These are phyloP conservation scores for Alcis repandata DNA, from an alignment of 2,888 invertebrate species.

Conservation along the genomic window DNA sequence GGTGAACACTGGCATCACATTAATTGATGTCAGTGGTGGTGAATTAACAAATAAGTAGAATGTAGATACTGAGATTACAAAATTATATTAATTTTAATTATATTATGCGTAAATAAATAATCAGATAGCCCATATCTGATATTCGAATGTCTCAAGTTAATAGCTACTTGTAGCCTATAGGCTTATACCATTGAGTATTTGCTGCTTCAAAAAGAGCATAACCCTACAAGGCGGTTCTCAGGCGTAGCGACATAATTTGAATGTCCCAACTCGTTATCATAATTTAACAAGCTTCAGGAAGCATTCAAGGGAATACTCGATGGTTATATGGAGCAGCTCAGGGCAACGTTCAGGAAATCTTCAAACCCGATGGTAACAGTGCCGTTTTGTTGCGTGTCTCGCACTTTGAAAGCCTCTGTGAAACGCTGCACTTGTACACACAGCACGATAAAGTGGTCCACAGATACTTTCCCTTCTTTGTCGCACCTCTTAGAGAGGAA, in stretches of 20 bases:
- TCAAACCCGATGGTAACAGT: constrained; percentile 95
- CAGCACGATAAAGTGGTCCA: constrained; percentile 95
- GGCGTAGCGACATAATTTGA: background rate
- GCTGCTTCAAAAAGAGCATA: background rate
- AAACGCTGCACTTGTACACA: constrained; percentile 96
- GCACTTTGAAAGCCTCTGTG: constrained; percentile 93
- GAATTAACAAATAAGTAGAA: background rate
- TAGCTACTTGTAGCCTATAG: background rate
- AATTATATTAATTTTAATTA: too few relatives aligned
- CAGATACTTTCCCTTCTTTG: constrained; percentile 88
- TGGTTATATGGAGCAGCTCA: constrained; percentile 89
- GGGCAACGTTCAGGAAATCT: constrained; percentile 94
- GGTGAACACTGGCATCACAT: too few relatives aligned
- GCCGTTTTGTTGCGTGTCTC: constrained; percentile 93
- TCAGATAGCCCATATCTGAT: background rate
- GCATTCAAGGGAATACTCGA: background rate
- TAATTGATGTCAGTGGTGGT: too few relatives aligned
- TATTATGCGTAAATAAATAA: constrained; percentile 1
- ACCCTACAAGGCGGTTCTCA: background rate
- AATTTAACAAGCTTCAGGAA: background rate
- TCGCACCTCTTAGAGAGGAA: constrained; percentile 91
- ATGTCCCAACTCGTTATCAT: background rate
- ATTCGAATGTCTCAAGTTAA: background rate
- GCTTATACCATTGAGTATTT: background rate
- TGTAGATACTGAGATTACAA: constrained; percentile 4